Base-by-base conservation (phyloP, 2,113 vertebrate species). In the Rhinopomastus cyanomelas region DNA sequence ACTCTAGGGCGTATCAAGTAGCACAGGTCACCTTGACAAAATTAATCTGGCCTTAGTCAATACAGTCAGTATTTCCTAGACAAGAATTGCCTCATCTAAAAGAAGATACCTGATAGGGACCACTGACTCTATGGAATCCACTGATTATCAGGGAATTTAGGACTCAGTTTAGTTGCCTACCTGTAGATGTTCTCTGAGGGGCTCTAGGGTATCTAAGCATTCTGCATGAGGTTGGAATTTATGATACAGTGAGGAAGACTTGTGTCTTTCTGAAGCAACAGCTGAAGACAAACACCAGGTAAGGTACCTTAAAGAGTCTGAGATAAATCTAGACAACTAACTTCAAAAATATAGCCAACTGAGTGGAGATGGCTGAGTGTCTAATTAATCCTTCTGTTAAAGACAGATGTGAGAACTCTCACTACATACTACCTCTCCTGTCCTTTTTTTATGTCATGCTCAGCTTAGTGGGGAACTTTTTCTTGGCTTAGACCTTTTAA, bases 61-160 rank as follows among this genome's bases (percentile, higher is more conserved):
- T 12, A n/a, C 16, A 19, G 22, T 23, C 27, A 57, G 27, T 46
- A 25, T 18, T 59, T 87, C 48, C 6, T 20, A 27, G 64, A 29
- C 8, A 42, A 48, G 25, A 62, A 49, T 59, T 4, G 4, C 51
- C 15, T 79, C 25, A 26, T 21, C n/a, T 85, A 56, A 55, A 71
- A 71, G 64, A 55, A 77, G n/a, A 39, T 12, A 16, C 4, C 12
- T 0, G 0, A 12, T 74, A 36, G 29, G 53, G 11, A 16, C 26
- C 0, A 0, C 16, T 81, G 34, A 11, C 26, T 68, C 11, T 59
- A 3, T 32, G 26, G 29, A 68, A 65, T 81, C 44, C 17, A 6
- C 52, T 56, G 39, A 52, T 18, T 79, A n/a, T 42, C 32, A 62
- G 25, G 26, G 27, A 66, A 55, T 74, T 61, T 71, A 29, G 25